Evolutionary conservation across 2,888 invertebrate genomes (phyloP), one percentile per base, ranked within the genome.

Genomic region (Cotesia congregata): DNA sequence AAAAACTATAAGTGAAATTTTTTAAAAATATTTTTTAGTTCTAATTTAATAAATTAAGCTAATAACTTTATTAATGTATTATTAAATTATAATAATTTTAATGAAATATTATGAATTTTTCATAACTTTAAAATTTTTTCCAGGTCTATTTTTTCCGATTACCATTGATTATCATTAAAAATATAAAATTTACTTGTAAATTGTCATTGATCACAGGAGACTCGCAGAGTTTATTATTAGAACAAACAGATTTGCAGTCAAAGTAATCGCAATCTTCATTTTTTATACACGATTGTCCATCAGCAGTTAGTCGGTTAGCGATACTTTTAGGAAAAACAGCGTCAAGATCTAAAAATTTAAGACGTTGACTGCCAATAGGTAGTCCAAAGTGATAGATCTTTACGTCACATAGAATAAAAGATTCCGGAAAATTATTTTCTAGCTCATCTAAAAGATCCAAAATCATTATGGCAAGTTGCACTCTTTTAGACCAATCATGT

Each of bases 261-360:
- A 92, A 92, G 84, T 92, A 92, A 85, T 93, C 92, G 88, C 94
- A 94, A 83, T 94, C 94, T 69, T 91, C 90, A 85, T 94, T 92
- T 38, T 85, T 87, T 7, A 89, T 87, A 85, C 94, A 94, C 6
- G 85, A 83, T 20, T 88, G 87, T 5, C 89, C 89, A 81, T 90
- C 90, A 9, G 89, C 89, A 9, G 91, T 90, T 39, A 92, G 87
- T 72, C 88, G 90, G 82, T 90, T 90, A 6, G 91, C 90, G 38
- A 92, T 89, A 6, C 91, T 91, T 74, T 90, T 90, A 15, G 93
- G 92, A 83, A 93, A 92, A 3, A 93, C 92, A 1, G 92, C 91
- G 82, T 94, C 93, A 30, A 93, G 88, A 87, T 94, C 93, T 41
- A 94, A 88, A 80, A 93, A 92, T 87, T 93, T 92, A n/a, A 93